Percentiles rank a stretch among this genome's conserved stretches.
Evolutionary conservation across 2,113 vertebrate species (phyloP).

Genomic region (Chionodraco myersi): DNA sequence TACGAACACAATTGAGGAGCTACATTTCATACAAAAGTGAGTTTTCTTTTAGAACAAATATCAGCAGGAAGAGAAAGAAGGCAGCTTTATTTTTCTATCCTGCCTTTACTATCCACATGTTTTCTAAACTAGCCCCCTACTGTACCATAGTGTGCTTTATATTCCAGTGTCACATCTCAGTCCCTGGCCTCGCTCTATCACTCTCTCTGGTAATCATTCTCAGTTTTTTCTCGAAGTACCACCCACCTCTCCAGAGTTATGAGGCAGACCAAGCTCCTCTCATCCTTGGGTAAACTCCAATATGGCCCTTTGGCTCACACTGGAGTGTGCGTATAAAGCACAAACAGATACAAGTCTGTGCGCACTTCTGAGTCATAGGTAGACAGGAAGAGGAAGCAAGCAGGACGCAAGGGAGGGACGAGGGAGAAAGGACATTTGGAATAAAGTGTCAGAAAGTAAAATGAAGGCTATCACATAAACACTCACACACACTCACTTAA

Average conservation of each 20-base stretch:
- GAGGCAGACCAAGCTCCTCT: constrained; percentile 37
- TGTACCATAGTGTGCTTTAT: not conserved
- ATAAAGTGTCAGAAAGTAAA: constrained; percentile 37
- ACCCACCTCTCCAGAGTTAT: constrained; percentile 52
- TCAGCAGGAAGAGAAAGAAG: not conserved
- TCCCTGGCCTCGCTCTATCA: not conserved
- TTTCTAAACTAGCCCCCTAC: not conserved
- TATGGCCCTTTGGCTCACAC: constrained; percentile 57
- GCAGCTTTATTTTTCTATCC: not conserved
- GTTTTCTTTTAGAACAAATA: not conserved
- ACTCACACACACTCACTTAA: not conserved
- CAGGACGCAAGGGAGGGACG: not conserved
- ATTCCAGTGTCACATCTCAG: constrained; percentile 6
- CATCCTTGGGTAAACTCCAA: constrained; percentile 69
- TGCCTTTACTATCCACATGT: not conserved
- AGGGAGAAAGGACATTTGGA: constrained; percentile 16
- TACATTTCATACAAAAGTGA: not conserved
- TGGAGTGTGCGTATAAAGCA: constrained; percentile 39
- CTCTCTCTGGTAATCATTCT: constrained; percentile 30
- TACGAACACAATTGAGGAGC: not conserved
- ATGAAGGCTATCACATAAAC: constrained; percentile 5
- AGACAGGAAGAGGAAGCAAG: constrained; percentile 49
- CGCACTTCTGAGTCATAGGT: constrained; percentile 75
- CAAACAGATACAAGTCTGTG: constrained; percentile 55
- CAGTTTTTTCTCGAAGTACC: constrained; percentile 34